These are phyloP conservation scores for Atherinosoma microstoma DNA, from an alignment of 2,797 vertebrate genomes.

Conservation along the genomic window DNA sequence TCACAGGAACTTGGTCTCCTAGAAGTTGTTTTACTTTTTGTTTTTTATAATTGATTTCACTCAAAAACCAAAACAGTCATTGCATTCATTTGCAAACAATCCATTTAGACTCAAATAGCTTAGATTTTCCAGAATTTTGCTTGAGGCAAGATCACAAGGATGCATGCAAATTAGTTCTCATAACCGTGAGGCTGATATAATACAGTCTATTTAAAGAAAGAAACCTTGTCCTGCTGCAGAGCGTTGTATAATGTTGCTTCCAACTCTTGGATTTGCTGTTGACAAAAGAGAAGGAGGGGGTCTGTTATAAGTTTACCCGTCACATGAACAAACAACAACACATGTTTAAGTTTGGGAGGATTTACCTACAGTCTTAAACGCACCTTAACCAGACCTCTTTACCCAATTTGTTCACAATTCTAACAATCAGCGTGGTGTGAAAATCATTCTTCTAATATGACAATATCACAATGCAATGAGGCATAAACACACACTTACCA, in stretches of 20 bases:
- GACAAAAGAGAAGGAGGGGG: conserved; percentile 25
- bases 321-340: background rate
- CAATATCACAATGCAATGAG: background rate
- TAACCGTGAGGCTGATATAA: background rate
- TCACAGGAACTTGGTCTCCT: background rate
- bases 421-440: background rate
- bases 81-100: background rate
- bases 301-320: background rate
- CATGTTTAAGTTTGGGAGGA: too few relatives aligned
- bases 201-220: background rate
- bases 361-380: background rate
- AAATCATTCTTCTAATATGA: background rate
- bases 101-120: background rate
- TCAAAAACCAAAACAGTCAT: background rate
- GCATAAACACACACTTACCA: conserved; percentile 81
- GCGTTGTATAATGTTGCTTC: conserved; percentile 98
- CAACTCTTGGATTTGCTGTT: conserved; percentile 98
- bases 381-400: background rate
- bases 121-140: conserved; percentile 4
- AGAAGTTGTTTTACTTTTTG: background rate
- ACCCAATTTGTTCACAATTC: background rate
- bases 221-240: conserved; percentile 95
- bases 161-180: background rate
- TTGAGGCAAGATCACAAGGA: background rate
- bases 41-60: background rate